Conservation (phyloP, 2,888 invertebrate genomes). For the Himalopsyche japonica region DNA sequence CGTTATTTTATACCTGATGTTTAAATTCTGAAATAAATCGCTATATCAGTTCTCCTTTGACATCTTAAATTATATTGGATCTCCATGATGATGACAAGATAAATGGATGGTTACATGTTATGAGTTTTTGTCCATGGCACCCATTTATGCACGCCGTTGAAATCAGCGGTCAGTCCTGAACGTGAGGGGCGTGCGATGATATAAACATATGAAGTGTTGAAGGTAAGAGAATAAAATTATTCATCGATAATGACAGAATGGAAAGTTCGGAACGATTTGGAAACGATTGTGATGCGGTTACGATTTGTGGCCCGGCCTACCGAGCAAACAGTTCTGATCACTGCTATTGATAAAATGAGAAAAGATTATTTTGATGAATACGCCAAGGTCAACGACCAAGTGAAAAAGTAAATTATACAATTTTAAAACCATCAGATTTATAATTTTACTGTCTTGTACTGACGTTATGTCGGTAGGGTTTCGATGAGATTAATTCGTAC, state of each 20-base stretch:
- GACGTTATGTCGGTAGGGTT: no score
- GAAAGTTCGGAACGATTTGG: slow-evolving; percentile 1
- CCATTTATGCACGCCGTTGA: background rate
- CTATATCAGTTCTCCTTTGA: no score
- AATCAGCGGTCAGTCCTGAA: background rate
- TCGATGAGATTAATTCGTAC: no score
- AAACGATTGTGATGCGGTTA: background rate
- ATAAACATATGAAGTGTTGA: background rate
- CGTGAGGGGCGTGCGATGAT: background rate
- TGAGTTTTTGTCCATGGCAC: background rate
- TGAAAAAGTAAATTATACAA: background rate
- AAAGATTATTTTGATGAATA: background rate
- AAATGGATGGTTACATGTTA: no score
- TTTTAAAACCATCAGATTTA: no score
- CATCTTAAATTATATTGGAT: no score
- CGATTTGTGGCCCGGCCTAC: background rate
- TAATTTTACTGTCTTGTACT: no score
- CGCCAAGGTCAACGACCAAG: background rate
- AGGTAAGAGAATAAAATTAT: background rate
- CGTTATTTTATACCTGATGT: no score
- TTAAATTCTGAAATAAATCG: no score
- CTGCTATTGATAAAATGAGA: background rate
- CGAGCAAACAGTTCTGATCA: background rate
- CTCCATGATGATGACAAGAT: no score
- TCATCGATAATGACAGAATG: slow-evolving; percentile 2